Base-by-base conservation (phyloP, 1,140 invertebrate genomes). In the Oryctes rhinoceros region DNA sequence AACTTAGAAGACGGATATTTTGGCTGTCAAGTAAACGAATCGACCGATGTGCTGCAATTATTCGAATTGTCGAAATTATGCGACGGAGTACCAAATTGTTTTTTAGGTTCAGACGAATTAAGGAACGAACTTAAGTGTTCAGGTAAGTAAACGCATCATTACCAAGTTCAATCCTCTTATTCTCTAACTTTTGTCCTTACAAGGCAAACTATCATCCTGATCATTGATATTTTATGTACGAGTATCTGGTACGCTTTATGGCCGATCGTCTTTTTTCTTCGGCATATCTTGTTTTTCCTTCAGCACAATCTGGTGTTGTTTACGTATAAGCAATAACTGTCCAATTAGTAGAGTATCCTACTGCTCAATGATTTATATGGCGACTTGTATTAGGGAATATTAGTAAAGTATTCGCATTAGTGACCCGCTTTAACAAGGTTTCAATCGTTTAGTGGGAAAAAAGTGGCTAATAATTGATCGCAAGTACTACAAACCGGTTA, bases 1-100 rank as follows among this genome's bases (percentile, higher is more conserved):
- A 97, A 98, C 90, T 92, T 98, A 88, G 96, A 98, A 91, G 96
- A 98, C 90, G 97, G 97, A 84, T 98, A 96, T 89, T 98, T 98
- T 90, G 97, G 96, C 82, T 98, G 97, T 90, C 97, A 98, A 92
- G 96, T 98, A 80, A 98, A 98, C 90, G 95, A 96, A 89, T 97
- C 96, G 79, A 96, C 94, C 84, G 96, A 98, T 89, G 94, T 98
- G 85, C 91, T 98, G 86, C 96, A 98, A 91, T 91, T 98, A 84
- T 96, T 97, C 90, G 95, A 98, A 91, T 90, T 98, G 85, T 97
- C 96, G 78, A 96, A 96, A 91, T 91, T 98, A 84, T 98, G 97
- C 90, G 96, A 98, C 90, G 94, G 95, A 82, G 90, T 92, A 82
- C 92, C 93, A 82, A 95, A 98, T 87, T 98, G 97, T 89, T 98